These are phyloP conservation scores for Sapajus apella DNA, from an alignment of 2,113 vertebrate genomes.

Conservation along the genomic window DNA sequence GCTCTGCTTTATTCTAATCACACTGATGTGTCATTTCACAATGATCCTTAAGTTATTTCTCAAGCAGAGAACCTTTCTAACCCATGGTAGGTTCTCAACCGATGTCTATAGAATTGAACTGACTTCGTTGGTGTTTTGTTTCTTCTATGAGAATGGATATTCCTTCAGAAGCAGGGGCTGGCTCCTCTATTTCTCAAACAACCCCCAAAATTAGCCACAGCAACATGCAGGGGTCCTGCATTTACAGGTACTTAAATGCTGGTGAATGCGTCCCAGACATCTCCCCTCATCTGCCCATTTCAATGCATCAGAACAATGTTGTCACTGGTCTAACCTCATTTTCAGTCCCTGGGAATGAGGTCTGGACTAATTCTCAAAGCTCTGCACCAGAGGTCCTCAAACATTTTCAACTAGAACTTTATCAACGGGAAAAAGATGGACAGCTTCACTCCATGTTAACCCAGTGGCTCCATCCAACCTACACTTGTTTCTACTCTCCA, in stretches of 20 bases:
- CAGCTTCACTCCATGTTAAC: not conserved
- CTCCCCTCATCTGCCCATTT: not conserved
- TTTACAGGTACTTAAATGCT: too few species aligned
- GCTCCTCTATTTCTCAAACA: not conserved
- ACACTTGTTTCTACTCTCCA: not conserved
- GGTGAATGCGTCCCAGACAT: not conserved
- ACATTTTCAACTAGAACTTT: not conserved
- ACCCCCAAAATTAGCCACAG: not conserved
- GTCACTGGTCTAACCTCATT: too few species aligned
- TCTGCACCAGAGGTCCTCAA: not conserved
- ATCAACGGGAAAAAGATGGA: not conserved
- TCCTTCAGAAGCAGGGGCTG: not conserved
- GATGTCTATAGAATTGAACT: not conserved
- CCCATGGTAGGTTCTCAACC: not conserved
- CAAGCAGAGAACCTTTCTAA: not conserved
- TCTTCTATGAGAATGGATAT: not conserved
- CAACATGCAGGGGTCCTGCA: not conserved
- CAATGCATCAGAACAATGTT: not conserved
- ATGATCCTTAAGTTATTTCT: not conserved
- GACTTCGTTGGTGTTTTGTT: not conserved
- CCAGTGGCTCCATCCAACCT: not conserved
- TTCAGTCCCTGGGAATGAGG: not conserved
- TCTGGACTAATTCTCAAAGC: not conserved
- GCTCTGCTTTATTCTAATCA: not conserved
- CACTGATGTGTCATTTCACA: not conserved